phyloP scores from a whole-genome alignment of 2,113 vertebrate genomes.

The Myxocyprinus asiaticus region DNA sequence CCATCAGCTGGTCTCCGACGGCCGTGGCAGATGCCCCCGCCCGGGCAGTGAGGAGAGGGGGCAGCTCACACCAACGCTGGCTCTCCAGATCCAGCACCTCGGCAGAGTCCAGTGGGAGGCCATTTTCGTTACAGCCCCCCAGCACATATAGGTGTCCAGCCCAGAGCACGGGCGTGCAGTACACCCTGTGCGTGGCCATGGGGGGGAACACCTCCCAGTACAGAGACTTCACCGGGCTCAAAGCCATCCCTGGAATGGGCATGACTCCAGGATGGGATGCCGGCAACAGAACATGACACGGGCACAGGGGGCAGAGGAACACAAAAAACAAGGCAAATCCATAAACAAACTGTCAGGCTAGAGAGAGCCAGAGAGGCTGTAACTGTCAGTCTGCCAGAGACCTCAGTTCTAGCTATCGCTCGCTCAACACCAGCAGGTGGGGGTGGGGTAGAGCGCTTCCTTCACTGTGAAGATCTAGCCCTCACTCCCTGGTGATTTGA shows the following conservation, averaged over 20 bases:
- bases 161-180: slow-evolving; percentile 85
- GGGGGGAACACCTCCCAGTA: slow-evolving; percentile 88
- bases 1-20: slow-evolving; percentile 84
- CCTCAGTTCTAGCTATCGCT: slow-evolving; percentile 2
- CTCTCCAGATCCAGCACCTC: slow-evolving; percentile 86
- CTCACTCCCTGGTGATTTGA: slow-evolving; percentile 51
- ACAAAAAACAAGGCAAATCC: slow-evolving; percentile 27
- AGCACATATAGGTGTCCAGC: slow-evolving; percentile 88
- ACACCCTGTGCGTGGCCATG: slow-evolving; percentile 91
- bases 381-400: slow-evolving; percentile 5
- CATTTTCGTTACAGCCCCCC: slow-evolving; percentile 88
- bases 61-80: slow-evolving; percentile 85
- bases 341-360: slow-evolving; percentile 3
- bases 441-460: slow-evolving; percentile 23
- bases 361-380: slow-evolving; percentile 5
- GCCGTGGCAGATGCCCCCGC: slow-evolving; percentile 85
- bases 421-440: neutral
- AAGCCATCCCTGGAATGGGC: slow-evolving; percentile 82
- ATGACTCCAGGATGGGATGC: slow-evolving; percentile 66
- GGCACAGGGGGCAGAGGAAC: neutral
- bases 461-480: slow-evolving; percentile 56
- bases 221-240: slow-evolving; percentile 80
- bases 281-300: slow-evolving; percentile 53
- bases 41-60: slow-evolving; percentile 82
- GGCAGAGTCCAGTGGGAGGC: slow-evolving; percentile 81